Base-by-base conservation (phyloP, 2,888 invertebrate species). In the Cactoblastis cactorum region DNA sequence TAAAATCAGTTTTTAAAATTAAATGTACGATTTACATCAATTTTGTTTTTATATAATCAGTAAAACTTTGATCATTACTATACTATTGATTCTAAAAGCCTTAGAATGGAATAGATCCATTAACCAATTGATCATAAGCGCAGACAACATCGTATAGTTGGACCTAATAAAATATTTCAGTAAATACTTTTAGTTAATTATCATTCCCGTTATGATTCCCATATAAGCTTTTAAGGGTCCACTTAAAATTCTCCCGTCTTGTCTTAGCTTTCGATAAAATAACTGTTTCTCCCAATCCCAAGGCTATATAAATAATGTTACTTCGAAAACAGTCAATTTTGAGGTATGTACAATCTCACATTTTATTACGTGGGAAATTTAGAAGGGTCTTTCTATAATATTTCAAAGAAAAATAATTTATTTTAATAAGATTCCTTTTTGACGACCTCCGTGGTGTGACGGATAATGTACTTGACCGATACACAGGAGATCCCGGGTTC, bases 1-100 rank as follows among this genome's bases (percentile, higher is more conserved):
- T n/a, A n/a, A n/a, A n/a, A n/a, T n/a, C n/a, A n/a, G n/a, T n/a
- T n/a, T n/a, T n/a, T n/a, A n/a, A n/a, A n/a, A n/a, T n/a, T n/a
- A n/a, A n/a, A n/a, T n/a, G n/a, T n/a, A n/a, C n/a, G n/a, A n/a
- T n/a, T n/a, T n/a, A n/a, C n/a, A n/a, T n/a, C n/a, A n/a, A n/a
- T n/a, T n/a, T n/a, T n/a, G n/a, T n/a, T n/a, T n/a, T n/a, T n/a
- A n/a, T n/a, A n/a, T n/a, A n/a, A n/a, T n/a, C n/a, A n/a, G n/a
- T n/a, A 69, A 64, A 57, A 54, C 57, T 62, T 61, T 57, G 58
- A 54, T 51, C 48, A 28, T 32, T 35, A 15, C n/a, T 6, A 56
- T 61, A 62, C 71, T 70, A 71, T 72, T 74, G 71, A 49, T 64
- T 64, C 62, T 65, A 53, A 57, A 62, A 62, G 61, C 60, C 59